A percentile compares a stretch with the other conserved stretches of the same genome.
Conservation (phyloP, 2,113 vertebrate species). For the Bucco capensis region DNA sequence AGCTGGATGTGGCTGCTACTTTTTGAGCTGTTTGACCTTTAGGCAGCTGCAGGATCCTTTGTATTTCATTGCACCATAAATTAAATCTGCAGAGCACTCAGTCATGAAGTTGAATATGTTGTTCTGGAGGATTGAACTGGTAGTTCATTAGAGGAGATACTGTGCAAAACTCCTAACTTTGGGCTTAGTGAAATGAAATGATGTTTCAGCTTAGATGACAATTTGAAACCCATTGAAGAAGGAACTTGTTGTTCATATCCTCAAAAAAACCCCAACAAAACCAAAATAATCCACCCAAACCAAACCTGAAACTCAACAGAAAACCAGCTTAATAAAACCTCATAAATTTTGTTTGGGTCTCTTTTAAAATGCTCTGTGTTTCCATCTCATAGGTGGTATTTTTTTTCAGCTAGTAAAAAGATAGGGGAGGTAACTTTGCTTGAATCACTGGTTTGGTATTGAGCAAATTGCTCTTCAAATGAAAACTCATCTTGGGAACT, state of each 20-base stretch:
- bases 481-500: background rate
- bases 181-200: background rate
- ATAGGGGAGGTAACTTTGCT: background rate
- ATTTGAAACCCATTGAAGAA: background rate
- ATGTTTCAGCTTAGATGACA: background rate
- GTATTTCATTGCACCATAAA: background rate
- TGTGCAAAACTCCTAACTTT: background rate
- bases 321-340: background rate
- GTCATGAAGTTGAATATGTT: background rate
- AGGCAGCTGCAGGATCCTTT: constrained; percentile 4
- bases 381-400: background rate
- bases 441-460: background rate
- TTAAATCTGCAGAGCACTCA: background rate
- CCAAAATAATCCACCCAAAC: background rate
- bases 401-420: background rate
- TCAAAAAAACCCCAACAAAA: background rate
- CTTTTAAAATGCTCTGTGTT: background rate
- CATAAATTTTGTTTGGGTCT: background rate
- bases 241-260: background rate
- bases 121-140: background rate
- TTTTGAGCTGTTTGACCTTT: background rate
- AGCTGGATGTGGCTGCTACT: background rate
- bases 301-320: background rate
- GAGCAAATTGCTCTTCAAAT: background rate
- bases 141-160: background rate